Percentiles rank a stretch among this genome's conserved stretches.
Evolutionary conservation across 2,797 vertebrate species (phyloP).

Genomic region (Aselliscus stoliczkanus): DNA sequence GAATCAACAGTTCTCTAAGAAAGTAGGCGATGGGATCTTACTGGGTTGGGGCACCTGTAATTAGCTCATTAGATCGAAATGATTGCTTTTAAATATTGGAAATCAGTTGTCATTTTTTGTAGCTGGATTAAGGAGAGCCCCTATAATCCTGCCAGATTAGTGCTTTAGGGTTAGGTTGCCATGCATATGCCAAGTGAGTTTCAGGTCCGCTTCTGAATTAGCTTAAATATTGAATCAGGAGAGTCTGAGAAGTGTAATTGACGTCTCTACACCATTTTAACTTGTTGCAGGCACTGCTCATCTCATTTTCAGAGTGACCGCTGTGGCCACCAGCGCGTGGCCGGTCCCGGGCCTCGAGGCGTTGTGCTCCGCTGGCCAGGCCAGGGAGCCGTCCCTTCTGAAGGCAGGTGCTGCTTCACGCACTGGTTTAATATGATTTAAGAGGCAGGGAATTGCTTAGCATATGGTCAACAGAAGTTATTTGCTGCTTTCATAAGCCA

Average conservation of each 20-base stretch:
- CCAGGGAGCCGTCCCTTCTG: fast-evolving
- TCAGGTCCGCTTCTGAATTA: not conserved
- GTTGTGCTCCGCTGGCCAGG: fast-evolving
- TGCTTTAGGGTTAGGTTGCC: too few relatives aligned
- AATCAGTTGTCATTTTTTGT: not conserved
- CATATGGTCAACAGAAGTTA: constrained; percentile 59
- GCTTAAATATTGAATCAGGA: not conserved
- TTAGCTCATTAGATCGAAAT: fast-evolving
- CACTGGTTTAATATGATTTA: constrained; percentile 41
- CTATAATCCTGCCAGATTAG: fast-evolving
- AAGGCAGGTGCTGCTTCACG: not conserved
- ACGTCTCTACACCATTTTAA: not conserved
- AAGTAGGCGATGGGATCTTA: not conserved
- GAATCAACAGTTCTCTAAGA: not conserved
- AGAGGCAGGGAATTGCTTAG: constrained; percentile 28
- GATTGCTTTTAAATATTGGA: not conserved
- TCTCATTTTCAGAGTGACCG: not conserved
- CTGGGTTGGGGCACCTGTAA: not conserved
- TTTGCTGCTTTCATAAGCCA: constrained; percentile 60
- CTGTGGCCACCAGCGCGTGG: fast-evolving
- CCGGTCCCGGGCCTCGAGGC: fast-evolving
- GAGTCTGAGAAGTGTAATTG: not conserved
- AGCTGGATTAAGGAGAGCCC: too few relatives aligned
- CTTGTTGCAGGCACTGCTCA: not conserved
- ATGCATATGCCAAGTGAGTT: too few relatives aligned